Evolutionary conservation across 2,113 vertebrate species (phyloP), one percentile per base, ranked within the genome.

Genomic region (Leptosomus discolor): DNA sequence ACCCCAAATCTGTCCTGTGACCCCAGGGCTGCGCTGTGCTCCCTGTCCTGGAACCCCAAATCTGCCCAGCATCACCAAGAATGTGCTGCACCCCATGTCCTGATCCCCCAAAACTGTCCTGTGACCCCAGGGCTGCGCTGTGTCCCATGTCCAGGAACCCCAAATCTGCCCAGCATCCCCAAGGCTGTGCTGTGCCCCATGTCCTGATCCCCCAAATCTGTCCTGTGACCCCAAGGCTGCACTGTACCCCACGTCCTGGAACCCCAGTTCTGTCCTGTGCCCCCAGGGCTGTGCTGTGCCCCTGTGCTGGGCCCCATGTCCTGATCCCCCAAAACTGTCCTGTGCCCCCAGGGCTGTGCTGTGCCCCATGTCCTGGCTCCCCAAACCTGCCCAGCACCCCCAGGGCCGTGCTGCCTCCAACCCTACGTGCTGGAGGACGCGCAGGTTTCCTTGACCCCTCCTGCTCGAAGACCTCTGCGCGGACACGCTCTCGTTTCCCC

Each of bases 401-500:
- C 19, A 2, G 16, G 11, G 11, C 27, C 12, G 9, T 4, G 17
- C 77, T 3, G 1, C 26, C 50, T 34, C 58, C 53, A 5, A 6
- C 45, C 71, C 39, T 4, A 2, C 18, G 0, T 1, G 15, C 9
- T 5, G 11, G 11, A 22, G 10, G 16, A 23, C 2, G 2, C 41
- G 2, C 34, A 3, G 12, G 1, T n/a, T 22, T 23, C 11, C 23
- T 13, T 1, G 15, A 24, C 2, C 15, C n/a, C 37, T 32, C 37
- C 45, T 5, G 7, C 46, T 24, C 4, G 8, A 11, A 29, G 11
- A 14, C 5, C 58, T 46, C 60, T 1, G 11, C 11, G 0, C 1
- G 69, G 23, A 1, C 12, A 3, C 43, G 13, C 10, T 48, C 45
- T 9, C 2, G 2, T 12, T 53, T 6, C 21, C 17, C 51, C 60